Conservation (phyloP, 2,797 vertebrate genomes). For the Squalus acanthias region DNA sequence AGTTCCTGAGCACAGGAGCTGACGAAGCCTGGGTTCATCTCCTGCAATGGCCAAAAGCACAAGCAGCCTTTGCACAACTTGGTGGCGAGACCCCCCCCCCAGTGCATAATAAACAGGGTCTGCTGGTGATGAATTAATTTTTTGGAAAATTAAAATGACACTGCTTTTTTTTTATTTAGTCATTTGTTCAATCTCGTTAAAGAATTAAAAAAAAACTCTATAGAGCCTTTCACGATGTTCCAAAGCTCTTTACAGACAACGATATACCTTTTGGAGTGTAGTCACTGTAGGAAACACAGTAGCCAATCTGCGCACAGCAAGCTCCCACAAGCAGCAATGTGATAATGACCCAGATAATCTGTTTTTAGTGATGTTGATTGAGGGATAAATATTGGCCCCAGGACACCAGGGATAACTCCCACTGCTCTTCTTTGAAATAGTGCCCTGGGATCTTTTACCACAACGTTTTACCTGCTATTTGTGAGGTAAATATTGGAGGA, state of each 20-base stretch:
- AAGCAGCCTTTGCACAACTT: background rate
- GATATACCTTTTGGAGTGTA: background rate
- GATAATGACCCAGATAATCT: too few relatives aligned
- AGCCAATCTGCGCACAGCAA: background rate
- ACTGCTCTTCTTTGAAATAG: background rate
- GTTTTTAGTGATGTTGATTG: background rate
- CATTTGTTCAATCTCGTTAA: background rate
- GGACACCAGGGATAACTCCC: background rate
- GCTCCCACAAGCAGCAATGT: background rate
- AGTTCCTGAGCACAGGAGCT: background rate
- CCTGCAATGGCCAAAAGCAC: background rate
- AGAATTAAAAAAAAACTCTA: background rate
- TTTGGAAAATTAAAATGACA: background rate
- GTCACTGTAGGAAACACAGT: background rate
- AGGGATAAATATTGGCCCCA: background rate
- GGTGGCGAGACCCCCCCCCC: background rate
- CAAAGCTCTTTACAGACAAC: background rate
- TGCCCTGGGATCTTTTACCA: too few relatives aligned
- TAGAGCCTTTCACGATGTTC: too few relatives aligned
- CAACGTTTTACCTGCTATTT: background rate
- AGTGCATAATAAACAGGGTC: background rate
- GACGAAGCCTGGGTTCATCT: background rate
- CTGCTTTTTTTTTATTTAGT: background rate
- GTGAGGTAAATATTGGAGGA: background rate
- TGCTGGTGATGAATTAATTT: background rate